These are phyloP conservation scores for Trachymyrmex septentrionalis DNA, from an alignment of 1,140 invertebrate species.

Conservation along the genomic window DNA sequence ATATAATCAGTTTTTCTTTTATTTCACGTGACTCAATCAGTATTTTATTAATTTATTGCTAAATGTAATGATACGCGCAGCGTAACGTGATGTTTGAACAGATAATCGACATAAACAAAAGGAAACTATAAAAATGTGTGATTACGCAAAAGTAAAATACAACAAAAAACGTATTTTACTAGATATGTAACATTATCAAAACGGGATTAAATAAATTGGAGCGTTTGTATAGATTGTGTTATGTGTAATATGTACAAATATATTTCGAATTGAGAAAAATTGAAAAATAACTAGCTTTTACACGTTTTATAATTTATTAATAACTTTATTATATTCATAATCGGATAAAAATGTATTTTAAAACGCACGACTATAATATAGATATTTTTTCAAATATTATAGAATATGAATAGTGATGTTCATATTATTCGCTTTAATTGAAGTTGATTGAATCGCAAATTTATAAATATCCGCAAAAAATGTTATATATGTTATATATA, in stretches of 20 bases:
- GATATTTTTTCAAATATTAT: neutral
- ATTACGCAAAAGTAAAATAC: neutral
- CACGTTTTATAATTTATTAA: neutral
- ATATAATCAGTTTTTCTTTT: neutral
- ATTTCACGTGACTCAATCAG: neutral
- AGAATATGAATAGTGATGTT: neutral
- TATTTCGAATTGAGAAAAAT: neutral
- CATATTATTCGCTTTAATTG: neutral
- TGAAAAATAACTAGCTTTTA: slow-evolving; percentile 26
- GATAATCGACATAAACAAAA: neutral
- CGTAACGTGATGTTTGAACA: slow-evolving; percentile 18
- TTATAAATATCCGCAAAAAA: neutral
- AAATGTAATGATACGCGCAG: neutral
- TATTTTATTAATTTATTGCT: neutral
- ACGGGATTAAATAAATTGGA: slow-evolving; percentile 1
- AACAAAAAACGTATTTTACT: neutral
- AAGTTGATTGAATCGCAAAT: neutral
- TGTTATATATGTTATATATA: too few relatives aligned
- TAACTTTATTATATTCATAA: neutral
- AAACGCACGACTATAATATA: neutral
- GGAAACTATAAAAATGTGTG: neutral
- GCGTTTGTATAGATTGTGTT: neutral
- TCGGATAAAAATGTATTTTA: slow-evolving; percentile 10
- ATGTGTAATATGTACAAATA: neutral
- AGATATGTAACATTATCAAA: neutral